Evolutionary conservation across 2,797 vertebrate genomes (phyloP).

Genomic region (Epinephelus coioides): DNA sequence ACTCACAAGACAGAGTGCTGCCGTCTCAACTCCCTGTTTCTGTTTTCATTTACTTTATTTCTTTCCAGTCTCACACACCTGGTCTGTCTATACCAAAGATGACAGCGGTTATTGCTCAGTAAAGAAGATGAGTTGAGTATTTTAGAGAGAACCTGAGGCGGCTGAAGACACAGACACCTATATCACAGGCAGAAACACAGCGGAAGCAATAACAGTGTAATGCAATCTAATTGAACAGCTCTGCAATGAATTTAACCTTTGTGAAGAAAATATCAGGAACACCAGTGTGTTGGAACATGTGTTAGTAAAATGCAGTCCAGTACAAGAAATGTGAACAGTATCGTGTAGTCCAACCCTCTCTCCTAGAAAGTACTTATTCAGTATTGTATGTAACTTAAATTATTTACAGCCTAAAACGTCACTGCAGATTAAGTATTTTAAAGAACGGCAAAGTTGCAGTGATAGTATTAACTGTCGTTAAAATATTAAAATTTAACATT

Average conservation of each 20-base stretch:
- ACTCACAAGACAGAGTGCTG: constrained; percentile 25
- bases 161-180: constrained; percentile 15
- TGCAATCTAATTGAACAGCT: constrained; percentile 17
- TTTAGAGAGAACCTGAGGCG: constrained; percentile 35
- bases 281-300: neutral
- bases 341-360: no score
- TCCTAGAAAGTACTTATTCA: no score
- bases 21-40: neutral
- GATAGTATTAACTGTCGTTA: no score
- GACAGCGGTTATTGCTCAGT: constrained; percentile 30
- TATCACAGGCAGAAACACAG: constrained; percentile 3
- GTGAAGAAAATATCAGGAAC: constrained; percentile 22
- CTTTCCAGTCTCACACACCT: neutral
- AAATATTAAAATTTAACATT: no score
- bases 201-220: constrained; percentile 19
- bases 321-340: neutral
- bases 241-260: constrained; percentile 19
- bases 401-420: no score
- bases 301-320: neutral
- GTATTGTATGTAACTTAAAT: no score
- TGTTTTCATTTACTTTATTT: constrained; percentile 1
- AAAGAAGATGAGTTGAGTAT: constrained; percentile 40
- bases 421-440: no score
- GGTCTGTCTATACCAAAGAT: neutral
- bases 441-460: no score